A percentile compares a stretch with the other conserved stretches of the same genome.
These are phyloP conservation scores for Pygocentrus nattereri DNA, from an alignment of 2,797 vertebrate species.

Conservation along the genomic window DNA sequence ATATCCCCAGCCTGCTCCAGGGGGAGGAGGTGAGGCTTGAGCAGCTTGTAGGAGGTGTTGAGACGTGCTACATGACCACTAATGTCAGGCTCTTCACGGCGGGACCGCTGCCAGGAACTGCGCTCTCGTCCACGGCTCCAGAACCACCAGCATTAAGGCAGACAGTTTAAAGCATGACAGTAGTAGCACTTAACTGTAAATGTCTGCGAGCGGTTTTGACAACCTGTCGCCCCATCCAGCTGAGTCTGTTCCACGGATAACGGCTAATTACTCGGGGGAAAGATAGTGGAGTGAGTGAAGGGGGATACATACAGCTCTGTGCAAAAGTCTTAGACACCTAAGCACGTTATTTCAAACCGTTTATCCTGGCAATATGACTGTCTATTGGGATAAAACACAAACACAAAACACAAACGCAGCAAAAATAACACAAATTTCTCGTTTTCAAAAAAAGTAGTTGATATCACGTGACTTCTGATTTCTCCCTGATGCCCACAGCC, in stretches of 20 bases:
- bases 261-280: constrained; percentile 39
- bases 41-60: constrained; percentile 47
- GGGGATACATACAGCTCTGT: neutral
- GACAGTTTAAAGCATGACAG: constrained; percentile 28
- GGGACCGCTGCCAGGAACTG: constrained; percentile 43
- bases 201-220: constrained; percentile 32
- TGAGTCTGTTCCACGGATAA: constrained; percentile 38
- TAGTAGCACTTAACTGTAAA: constrained; percentile 33
- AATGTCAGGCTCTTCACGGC: constrained; percentile 38
- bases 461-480: no score
- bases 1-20: constrained; percentile 42
- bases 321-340: no score
- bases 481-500: no score
- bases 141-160: constrained; percentile 44
- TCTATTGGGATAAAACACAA: no score
- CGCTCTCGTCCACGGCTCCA: constrained; percentile 34
- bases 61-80: constrained; percentile 54
- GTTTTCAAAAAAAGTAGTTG: no score
- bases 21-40: constrained; percentile 28
- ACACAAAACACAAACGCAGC: no score
- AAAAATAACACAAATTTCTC: no score
- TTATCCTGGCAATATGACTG: no score
- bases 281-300: neutral
- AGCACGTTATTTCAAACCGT: no score
- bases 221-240: constrained; percentile 39